These are phyloP conservation scores for Ochropleura plecta DNA, from an alignment of 2,888 invertebrate species.

Conservation along the genomic window DNA sequence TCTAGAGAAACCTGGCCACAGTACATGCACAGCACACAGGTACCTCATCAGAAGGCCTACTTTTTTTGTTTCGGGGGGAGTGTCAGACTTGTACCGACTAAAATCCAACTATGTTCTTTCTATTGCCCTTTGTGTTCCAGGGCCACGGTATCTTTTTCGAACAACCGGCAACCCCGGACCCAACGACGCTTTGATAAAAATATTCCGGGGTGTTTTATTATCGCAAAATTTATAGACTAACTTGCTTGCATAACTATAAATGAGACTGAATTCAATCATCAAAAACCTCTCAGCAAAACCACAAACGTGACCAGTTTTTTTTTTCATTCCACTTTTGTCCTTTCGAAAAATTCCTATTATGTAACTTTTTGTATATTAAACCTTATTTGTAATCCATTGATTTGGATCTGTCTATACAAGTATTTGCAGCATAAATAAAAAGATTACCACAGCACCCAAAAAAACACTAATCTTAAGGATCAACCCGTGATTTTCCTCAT, in stretches of 20 bases:
- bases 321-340: not conserved
- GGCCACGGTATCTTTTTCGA: no score
- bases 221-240: not conserved
- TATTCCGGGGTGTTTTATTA: not conserved
- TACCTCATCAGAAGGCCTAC: no score
- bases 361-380: not conserved
- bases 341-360: not conserved
- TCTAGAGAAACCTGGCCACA: no score
- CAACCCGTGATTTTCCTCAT: slow-evolving; percentile 54
- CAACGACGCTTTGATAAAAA: no score
- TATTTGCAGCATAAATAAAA: slow-evolving; percentile 20
- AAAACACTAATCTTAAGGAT: slow-evolving; percentile 28
- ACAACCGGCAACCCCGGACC: no score
- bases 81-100: no score
- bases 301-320: slow-evolving; percentile 1
- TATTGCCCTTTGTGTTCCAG: no score
- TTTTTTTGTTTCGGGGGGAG: no score
- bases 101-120: no score
- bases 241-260: not conserved
- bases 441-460: slow-evolving; percentile 8
- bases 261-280: not conserved
- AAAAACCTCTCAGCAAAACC: not conserved
- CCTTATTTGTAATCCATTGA: slow-evolving; percentile 12
- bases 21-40: no score
- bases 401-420: slow-evolving; percentile 14